A percentile compares a stretch with the other conserved stretches of the same genome.
Evolutionary conservation across 2,888 invertebrate species (phyloP).

Genomic region (Mactromeris polynyma): DNA sequence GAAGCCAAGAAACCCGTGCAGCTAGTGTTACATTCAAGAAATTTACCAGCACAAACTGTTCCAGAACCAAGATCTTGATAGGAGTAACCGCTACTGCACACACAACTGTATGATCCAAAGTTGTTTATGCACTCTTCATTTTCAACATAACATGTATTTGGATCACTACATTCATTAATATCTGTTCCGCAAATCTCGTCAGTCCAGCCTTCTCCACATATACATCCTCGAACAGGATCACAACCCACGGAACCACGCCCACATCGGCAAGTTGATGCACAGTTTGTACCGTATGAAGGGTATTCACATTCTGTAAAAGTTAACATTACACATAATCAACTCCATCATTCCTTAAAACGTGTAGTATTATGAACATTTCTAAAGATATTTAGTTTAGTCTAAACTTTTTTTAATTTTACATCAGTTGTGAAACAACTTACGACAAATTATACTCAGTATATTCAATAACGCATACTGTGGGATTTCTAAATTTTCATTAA

Average conservation of each 20-base stretch:
- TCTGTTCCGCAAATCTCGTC: conserved; percentile 53
- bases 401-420: no score
- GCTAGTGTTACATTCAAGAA: no score
- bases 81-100: conserved; percentile 57
- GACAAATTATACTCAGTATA: no score
- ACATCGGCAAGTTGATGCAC: conserved; percentile 40
- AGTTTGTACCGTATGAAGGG: conserved; percentile 55
- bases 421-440: no score
- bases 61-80: background rate
- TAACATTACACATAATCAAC: background rate
- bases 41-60: conserved; percentile 52
- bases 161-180: conserved; percentile 55
- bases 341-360: background rate
- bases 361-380: no score
- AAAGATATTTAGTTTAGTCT: no score
- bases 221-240: conserved; percentile 58
- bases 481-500: no score
- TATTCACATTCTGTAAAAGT: conserved; percentile 50
- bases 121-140: conserved; percentile 65
- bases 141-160: conserved; percentile 46
- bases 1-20: no score
- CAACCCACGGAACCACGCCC: conserved; percentile 37
- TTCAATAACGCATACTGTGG: no score
- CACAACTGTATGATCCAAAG: conserved; percentile 58
- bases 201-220: conserved; percentile 60